phyloP scores from a whole-genome alignment of 2,888 invertebrate species.

The Spilarctia lutea region DNA sequence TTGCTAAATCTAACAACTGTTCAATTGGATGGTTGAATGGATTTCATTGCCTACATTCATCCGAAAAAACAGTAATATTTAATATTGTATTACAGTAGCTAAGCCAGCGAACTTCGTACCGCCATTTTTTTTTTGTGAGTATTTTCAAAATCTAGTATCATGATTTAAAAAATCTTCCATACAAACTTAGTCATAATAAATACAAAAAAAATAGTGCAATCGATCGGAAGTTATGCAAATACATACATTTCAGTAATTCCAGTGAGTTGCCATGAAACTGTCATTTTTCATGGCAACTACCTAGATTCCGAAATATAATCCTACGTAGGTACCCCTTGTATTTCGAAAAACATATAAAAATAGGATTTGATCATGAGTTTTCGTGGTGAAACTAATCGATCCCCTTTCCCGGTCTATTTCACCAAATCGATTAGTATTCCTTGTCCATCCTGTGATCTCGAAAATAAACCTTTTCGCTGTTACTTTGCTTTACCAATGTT shows the following conservation, averaged over 20 bases:
- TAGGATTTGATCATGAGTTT: slow-evolving; percentile 24
- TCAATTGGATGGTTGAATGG: background rate
- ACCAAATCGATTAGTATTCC: slow-evolving; percentile 48
- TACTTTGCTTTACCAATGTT: slow-evolving; percentile 40
- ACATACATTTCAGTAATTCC: too few relatives aligned
- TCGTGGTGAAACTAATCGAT: slow-evolving; percentile 16
- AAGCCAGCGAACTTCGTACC: too few relatives aligned
- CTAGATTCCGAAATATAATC: background rate
- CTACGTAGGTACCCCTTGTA: background rate
- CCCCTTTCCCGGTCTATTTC: slow-evolving; percentile 21
- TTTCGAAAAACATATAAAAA: slow-evolving; percentile 4
- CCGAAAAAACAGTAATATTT: background rate
- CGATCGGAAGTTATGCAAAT: too few relatives aligned
- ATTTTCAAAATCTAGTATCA: too few relatives aligned
- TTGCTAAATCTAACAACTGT: background rate
- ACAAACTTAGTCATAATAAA: too few relatives aligned
- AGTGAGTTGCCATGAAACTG: background rate
- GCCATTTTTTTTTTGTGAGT: too few relatives aligned
- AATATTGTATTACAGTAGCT: background rate
- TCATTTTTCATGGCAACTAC: too few relatives aligned
- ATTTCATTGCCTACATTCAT: background rate
- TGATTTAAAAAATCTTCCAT: too few relatives aligned
- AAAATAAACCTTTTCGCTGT: slow-evolving; percentile 38
- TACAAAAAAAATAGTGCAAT: too few relatives aligned
- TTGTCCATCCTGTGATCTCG: slow-evolving; percentile 33